Percentiles rank a stretch among this genome's conserved stretches.
phyloP scores from a whole-genome alignment of 1,140 invertebrate genomes.

The Acromyrmex heyeri region DNA sequence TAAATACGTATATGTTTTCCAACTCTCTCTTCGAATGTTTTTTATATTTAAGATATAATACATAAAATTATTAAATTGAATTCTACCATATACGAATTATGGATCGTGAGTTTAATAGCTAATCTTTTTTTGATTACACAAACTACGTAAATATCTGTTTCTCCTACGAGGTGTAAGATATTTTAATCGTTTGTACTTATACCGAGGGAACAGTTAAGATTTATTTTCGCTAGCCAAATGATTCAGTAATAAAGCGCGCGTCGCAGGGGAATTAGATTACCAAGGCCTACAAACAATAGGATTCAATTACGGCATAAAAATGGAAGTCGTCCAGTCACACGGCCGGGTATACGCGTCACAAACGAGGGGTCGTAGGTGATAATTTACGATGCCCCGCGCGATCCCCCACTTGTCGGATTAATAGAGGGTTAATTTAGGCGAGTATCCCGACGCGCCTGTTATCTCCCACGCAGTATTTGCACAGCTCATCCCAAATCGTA shows the following conservation, averaged over 20 bases:
- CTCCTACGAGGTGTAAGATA: neutral
- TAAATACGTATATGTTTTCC: neutral
- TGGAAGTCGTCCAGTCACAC: slow-evolving; percentile 69
- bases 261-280: slow-evolving; percentile 56
- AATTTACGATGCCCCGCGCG: slow-evolving; percentile 73
- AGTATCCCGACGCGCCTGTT: slow-evolving; percentile 79
- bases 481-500: slow-evolving; percentile 80
- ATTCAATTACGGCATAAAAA: slow-evolving; percentile 74
- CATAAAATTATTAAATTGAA: neutral
- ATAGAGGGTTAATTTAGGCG: slow-evolving; percentile 84
- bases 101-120: neutral
- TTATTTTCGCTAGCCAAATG: slow-evolving; percentile 33
- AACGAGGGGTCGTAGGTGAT: slow-evolving; percentile 66
- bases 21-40: neutral
- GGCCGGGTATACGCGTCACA: slow-evolving; percentile 59
- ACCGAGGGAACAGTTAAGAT: neutral
- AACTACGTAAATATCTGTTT: neutral
- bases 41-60: neutral
- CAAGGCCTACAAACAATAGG: slow-evolving; percentile 64
- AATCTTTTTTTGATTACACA: neutral
- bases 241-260: slow-evolving; percentile 45
- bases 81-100: neutral
- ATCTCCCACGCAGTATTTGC: slow-evolving; percentile 85
- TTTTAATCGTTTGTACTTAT: slow-evolving; percentile 20
- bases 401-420: slow-evolving; percentile 81